Conservation (phyloP, 2,888 invertebrate species). For the Stenodema calcarata region DNA sequence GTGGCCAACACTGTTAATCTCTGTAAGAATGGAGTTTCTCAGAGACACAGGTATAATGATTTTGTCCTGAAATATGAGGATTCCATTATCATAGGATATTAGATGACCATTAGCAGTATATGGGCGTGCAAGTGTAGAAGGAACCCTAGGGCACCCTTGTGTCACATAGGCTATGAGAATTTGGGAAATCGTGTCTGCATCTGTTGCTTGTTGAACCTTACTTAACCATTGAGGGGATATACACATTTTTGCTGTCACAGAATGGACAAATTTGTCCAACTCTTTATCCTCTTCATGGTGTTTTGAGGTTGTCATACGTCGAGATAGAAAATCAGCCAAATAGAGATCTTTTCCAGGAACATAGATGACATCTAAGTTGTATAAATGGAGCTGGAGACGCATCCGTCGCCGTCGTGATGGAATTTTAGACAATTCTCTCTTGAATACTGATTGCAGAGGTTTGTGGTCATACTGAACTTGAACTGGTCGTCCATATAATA, state of each 20-base stretch:
- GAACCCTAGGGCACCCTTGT: too few relatives aligned
- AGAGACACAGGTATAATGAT: too few relatives aligned
- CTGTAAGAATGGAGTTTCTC: too few relatives aligned
- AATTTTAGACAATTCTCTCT: constrained; percentile 44
- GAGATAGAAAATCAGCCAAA: neutral
- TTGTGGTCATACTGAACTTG: constrained; percentile 59
- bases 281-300: neutral
- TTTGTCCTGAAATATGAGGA: too few relatives aligned
- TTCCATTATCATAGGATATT: too few relatives aligned
- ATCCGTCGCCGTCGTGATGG: constrained; percentile 47
- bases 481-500: constrained; percentile 57
- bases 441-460: constrained; percentile 58
- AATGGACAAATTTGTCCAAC: neutral
- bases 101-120: too few relatives aligned
- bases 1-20: too few relatives aligned
- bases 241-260: neutral
- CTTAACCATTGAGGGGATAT: neutral
- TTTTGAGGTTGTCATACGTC: neutral
- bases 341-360: constrained; percentile 33
- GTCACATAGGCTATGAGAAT: neutral
- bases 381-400: constrained; percentile 41
- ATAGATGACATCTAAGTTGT: constrained; percentile 36
- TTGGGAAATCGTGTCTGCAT: neutral
- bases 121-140: too few relatives aligned
- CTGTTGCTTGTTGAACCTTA: neutral